Evolutionary conservation across 2,888 invertebrate species (phyloP).

Genomic region (Siphonodentalium dalli): DNA sequence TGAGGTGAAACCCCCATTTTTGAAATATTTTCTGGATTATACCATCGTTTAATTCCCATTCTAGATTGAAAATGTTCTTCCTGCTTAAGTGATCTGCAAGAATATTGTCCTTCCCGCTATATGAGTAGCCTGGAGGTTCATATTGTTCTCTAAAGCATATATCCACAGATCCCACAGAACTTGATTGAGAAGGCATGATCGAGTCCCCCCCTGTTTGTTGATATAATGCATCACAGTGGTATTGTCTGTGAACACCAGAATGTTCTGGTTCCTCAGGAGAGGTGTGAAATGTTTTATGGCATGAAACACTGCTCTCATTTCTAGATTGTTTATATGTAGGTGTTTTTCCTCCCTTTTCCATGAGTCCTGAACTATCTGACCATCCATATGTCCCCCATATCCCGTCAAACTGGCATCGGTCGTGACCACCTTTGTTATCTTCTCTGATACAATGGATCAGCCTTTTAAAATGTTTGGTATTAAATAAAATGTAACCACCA

Average conservation of each 20-base stretch:
- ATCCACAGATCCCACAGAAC: background rate
- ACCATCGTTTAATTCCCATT: background rate
- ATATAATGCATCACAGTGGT: background rate
- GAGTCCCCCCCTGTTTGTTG: too few species aligned
- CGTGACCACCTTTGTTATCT: too few species aligned
- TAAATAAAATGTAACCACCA: slow-evolving; percentile 3
- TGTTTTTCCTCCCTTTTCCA: too few species aligned
- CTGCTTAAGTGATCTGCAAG: background rate
- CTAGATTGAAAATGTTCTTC: background rate
- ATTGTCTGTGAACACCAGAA: background rate
- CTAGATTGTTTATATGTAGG: too few species aligned
- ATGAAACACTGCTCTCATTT: too few species aligned
- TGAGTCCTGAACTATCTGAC: slow-evolving; percentile 3
- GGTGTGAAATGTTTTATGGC: too few species aligned
- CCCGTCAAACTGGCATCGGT: background rate
- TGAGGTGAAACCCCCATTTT: background rate
- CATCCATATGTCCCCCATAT: background rate
- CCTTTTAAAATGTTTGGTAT: background rate
- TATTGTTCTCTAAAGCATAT: background rate
- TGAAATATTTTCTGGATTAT: background rate
- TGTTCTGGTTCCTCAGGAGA: too few species aligned
- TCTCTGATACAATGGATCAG: background rate
- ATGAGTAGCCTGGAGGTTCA: background rate
- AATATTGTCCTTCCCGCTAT: slow-evolving; percentile 1
- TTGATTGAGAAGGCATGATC: too few species aligned